A percentile compares a stretch with the other conserved stretches of the same genome.
phyloP scores from a whole-genome alignment of 35 echinoderm and acorn worm genomes.

The Heliocidaris erythrogramma region DNA sequence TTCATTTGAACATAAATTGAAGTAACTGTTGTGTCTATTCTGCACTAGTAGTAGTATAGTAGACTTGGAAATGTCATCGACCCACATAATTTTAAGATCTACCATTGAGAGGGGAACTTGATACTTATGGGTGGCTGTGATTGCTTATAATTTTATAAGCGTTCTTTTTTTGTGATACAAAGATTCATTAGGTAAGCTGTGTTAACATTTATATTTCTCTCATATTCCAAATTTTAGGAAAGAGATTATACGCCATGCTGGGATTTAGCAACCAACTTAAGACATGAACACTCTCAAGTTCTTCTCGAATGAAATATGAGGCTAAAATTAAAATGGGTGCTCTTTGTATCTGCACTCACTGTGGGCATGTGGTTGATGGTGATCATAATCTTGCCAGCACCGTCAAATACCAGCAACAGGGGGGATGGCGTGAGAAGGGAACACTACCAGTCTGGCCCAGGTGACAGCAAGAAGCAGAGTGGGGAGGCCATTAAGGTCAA shows the following conservation, averaged over 20 bases:
- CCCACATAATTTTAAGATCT: no score
- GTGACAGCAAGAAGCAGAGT: not conserved
- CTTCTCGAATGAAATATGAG: constrained; percentile 40
- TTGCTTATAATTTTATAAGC: no score
- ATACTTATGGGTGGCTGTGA: no score
- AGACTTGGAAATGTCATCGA: no score
- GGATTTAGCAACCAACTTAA: not conserved
- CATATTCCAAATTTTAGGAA: not conserved
- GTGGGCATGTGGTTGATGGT: constrained; percentile 52
- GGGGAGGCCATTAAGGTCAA: not conserved
- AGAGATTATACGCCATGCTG: not conserved
- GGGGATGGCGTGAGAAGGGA: not conserved
- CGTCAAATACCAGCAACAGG: not conserved
- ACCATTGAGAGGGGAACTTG: no score
- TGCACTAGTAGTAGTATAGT: no score
- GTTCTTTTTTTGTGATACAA: no score
- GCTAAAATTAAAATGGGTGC: constrained; percentile 50
- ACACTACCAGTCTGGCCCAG: not conserved
- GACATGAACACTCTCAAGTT: not conserved
- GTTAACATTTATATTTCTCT: not conserved
- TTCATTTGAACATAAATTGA: no score
- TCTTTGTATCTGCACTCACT: not conserved
- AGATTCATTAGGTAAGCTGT: no score
- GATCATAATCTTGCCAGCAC: constrained; percentile 45
- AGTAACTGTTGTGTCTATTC: no score